These are phyloP conservation scores for Pandion haliaetus DNA, from an alignment of 2,113 vertebrate genomes.

Conservation along the genomic window DNA sequence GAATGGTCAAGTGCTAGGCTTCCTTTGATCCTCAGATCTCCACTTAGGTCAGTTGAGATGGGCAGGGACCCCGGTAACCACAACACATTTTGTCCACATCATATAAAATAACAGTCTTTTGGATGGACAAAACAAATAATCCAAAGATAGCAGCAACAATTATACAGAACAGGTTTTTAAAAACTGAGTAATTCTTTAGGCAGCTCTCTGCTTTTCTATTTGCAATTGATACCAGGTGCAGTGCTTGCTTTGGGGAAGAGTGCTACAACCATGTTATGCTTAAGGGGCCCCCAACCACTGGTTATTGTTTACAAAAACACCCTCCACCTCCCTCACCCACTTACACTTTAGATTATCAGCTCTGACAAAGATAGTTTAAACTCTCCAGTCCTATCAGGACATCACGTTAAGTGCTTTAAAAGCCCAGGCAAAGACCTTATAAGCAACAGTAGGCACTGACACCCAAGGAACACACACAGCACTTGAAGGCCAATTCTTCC, in stretches of 20 bases:
- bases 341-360: not conserved
- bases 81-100: not conserved
- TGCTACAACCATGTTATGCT: not conserved
- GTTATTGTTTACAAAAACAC: not conserved
- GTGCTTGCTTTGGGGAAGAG: not conserved
- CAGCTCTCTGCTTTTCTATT: not conserved
- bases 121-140: not conserved
- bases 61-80: not conserved
- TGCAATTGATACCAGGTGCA: not conserved
- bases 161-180: not conserved
- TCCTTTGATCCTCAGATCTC: not conserved
- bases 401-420: not conserved
- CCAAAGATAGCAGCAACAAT: not conserved
- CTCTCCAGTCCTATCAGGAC: not conserved
- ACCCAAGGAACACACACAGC: not conserved
- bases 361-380: not conserved
- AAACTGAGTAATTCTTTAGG: not conserved
- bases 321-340: not conserved
- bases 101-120: not conserved
- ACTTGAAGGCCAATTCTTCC: not conserved
- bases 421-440: not conserved
- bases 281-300: not conserved
- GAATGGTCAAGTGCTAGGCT: not conserved
- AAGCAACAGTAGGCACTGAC: not conserved
- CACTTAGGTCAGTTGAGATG: not conserved